These are phyloP conservation scores for Vulpes lagopus DNA, from an alignment of 2,113 vertebrate species.

Conservation along the genomic window DNA sequence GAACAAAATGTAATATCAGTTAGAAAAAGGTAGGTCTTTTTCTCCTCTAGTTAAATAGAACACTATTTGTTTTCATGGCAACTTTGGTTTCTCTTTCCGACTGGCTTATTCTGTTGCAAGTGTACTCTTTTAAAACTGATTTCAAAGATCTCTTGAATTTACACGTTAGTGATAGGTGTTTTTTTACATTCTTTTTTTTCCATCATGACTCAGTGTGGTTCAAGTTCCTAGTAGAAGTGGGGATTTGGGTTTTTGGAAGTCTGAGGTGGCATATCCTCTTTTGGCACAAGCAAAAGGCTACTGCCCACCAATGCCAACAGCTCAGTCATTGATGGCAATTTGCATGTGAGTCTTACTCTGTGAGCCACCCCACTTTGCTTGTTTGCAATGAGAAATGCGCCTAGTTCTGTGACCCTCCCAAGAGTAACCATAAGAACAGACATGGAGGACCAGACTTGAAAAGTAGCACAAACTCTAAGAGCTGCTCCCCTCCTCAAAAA, in stretches of 20 bases:
- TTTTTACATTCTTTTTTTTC: not conserved
- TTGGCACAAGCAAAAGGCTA: not conserved
- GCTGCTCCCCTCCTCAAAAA: not conserved
- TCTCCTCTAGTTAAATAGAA: constrained; percentile 29
- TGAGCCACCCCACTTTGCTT: constrained; percentile 3
- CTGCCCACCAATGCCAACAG: not conserved
- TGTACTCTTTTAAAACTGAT: constrained; percentile 46
- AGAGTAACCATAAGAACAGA: not conserved
- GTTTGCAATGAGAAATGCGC: constrained; percentile 42
- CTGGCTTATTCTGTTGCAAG: constrained; percentile 58
- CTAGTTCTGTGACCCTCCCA: constrained; percentile 24
- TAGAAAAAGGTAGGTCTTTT: not conserved
- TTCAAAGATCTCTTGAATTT: constrained; percentile 60
- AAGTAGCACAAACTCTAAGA: not conserved
- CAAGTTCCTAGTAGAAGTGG: constrained; percentile 42
- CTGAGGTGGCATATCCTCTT: not conserved
- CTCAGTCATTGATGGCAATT: not conserved
- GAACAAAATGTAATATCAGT: constrained; percentile 40
- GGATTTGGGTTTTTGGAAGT: not conserved
- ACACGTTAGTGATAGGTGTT: constrained; percentile 39
- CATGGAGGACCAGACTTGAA: not conserved
- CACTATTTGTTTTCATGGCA: not conserved
- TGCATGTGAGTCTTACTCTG: not conserved
- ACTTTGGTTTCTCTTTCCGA: constrained; percentile 54
- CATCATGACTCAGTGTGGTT: constrained; percentile 19